phyloP scores from a whole-genome alignment of 2,797 vertebrate genomes.

The Somateria mollissima region DNA sequence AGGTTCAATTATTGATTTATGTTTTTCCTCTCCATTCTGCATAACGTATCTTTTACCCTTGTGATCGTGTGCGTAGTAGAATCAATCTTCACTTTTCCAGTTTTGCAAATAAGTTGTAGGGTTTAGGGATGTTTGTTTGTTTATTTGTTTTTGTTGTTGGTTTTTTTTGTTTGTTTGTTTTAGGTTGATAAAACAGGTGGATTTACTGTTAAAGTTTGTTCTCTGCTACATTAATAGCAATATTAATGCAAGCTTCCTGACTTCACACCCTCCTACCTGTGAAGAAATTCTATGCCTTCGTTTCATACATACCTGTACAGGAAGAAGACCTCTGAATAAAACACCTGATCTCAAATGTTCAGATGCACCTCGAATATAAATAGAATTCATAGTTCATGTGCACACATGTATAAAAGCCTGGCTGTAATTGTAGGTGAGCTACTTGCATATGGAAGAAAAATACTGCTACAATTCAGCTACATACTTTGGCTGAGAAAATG shows the following conservation, averaged over 20 bases:
- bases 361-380: not conserved
- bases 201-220: not conserved
- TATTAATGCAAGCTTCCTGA: not conserved
- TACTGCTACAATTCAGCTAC: not conserved
- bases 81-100: not conserved
- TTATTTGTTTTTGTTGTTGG: not conserved
- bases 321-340: not conserved
- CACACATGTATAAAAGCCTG: not conserved
- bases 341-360: not conserved
- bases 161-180: not conserved
- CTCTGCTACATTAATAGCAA: not conserved
- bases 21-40: not conserved
- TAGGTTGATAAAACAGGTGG: not conserved
- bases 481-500: not conserved
- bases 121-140: not conserved
- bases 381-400: not conserved
- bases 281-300: not conserved
- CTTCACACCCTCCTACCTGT: not conserved
- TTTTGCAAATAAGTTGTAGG: not conserved
- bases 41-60: not conserved
- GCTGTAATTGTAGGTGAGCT: not conserved
- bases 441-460: not conserved
- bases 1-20: not conserved
- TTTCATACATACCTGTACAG: not conserved
- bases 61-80: not conserved